Evolutionary conservation across 2,888 invertebrate species (phyloP).

Genomic region (Antitype chi): DNA sequence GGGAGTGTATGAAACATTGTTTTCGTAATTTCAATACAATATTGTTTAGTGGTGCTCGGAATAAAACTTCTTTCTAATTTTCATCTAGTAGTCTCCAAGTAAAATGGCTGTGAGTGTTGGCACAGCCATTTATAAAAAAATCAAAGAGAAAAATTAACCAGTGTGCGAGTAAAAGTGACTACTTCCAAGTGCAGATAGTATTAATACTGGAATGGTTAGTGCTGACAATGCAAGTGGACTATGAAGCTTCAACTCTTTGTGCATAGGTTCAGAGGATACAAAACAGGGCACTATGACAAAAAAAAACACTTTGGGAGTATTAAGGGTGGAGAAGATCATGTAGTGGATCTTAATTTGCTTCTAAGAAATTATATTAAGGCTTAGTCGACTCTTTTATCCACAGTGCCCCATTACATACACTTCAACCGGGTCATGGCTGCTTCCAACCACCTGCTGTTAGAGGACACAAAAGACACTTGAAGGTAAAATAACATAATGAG

Average conservation of each 20-base stretch:
- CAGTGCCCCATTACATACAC: no score
- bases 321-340: no score
- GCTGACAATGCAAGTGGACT: not conserved
- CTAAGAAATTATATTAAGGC: no score
- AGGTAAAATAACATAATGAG: no score
- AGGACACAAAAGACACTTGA: not conserved
- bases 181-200: not conserved
- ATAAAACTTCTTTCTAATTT: no score
- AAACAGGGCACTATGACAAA: no score
- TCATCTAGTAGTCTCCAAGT: not conserved
- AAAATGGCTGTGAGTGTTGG: not conserved
- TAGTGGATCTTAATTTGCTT: no score
- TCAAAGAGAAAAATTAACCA: not conserved
- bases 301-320: no score
- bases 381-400: no score
- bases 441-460: not conserved
- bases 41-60: not conserved
- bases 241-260: not conserved
- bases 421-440: no score
- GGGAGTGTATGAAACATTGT: no score
- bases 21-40: not conserved
- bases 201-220: not conserved
- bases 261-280: not conserved
- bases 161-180: not conserved
- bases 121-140: no score